phyloP scores from a whole-genome alignment of 2,888 invertebrate species.

The Rotaria socialis region DNA sequence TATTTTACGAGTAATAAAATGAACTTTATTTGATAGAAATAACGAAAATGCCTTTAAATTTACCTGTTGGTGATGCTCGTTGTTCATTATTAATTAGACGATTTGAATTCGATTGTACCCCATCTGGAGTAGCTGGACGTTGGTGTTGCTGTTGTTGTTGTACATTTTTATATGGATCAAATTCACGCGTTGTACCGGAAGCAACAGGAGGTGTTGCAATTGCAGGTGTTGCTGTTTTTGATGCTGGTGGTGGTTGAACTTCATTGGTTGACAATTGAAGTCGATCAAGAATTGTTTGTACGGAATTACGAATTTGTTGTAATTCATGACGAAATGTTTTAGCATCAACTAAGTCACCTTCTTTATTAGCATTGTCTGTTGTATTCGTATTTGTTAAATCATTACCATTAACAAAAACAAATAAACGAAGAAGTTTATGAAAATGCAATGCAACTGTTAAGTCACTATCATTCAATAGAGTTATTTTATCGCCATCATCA shows the following conservation, averaged over 20 bases:
- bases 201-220: not conserved
- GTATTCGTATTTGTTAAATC: not conserved
- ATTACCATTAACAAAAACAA: constrained; percentile 5
- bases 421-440: constrained; percentile 15
- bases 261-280: constrained; percentile 58
- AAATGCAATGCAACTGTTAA: constrained; percentile 28
- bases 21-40: not conserved
- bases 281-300: constrained; percentile 65
- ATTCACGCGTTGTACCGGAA: not conserved
- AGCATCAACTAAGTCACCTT: not conserved
- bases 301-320: constrained; percentile 64
- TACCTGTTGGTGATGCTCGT: not conserved
- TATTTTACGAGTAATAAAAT: not conserved
- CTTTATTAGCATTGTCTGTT: not conserved
- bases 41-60: not conserved
- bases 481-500: constrained; percentile 63
- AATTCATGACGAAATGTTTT: constrained; percentile 55
- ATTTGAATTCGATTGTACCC: not conserved
- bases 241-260: not conserved
- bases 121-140: not conserved
- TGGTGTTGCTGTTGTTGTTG: not conserved
- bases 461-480: constrained; percentile 32
- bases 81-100: not conserved
- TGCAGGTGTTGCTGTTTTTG: not conserved
- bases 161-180: not conserved